These are phyloP conservation scores for Eupeodes luniger DNA, from an alignment of 2,888 invertebrate genomes.

Conservation along the genomic window DNA sequence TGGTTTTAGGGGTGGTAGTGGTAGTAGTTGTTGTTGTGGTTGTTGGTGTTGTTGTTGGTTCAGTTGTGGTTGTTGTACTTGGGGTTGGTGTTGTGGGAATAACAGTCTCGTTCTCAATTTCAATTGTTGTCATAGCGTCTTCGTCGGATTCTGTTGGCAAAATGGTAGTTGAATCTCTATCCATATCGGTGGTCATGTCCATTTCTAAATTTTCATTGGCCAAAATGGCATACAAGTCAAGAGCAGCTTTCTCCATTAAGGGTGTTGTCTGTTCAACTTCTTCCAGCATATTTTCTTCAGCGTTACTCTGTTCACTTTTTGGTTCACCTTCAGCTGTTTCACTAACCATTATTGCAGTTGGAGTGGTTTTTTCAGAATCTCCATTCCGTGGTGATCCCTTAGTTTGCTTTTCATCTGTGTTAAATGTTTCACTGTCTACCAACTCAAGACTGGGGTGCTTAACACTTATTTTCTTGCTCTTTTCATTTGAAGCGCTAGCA, in stretches of 20 bases:
- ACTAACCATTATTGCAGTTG: conserved; percentile 77
- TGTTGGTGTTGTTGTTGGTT: conserved; percentile 86
- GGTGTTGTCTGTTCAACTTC: conserved; percentile 85
- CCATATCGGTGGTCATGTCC: conserved; percentile 83
- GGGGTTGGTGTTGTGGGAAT: conserved; percentile 84
- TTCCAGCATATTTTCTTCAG: conserved; percentile 77
- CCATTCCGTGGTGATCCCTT: conserved; percentile 81
- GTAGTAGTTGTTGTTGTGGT: conserved; percentile 84
- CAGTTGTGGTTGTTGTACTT: conserved; percentile 85
- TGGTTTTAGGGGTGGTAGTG: conserved; percentile 83
- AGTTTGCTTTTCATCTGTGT: conserved; percentile 86
- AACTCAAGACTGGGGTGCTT: conserved; percentile 91
- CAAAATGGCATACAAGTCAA: conserved; percentile 92
- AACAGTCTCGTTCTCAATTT: conserved; percentile 84
- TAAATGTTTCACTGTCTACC: conserved; percentile 92
- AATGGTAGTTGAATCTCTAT: conserved; percentile 80
- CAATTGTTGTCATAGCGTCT: conserved; percentile 80
- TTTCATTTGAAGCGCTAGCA: conserved; percentile 78
- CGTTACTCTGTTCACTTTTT: conserved; percentile 50
- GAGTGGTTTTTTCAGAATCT: conserved; percentile 80
- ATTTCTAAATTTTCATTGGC: conserved; percentile 87
- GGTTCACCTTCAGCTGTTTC: conserved; percentile 76
- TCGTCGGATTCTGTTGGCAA: conserved; percentile 81
- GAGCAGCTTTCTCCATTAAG: conserved; percentile 92
- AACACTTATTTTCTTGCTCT: conserved; percentile 82